Percentiles rank a stretch among this genome's conserved stretches.
Evolutionary conservation across 2,113 vertebrate genomes (phyloP).

Genomic region (Sinosuthora webbiana): DNA sequence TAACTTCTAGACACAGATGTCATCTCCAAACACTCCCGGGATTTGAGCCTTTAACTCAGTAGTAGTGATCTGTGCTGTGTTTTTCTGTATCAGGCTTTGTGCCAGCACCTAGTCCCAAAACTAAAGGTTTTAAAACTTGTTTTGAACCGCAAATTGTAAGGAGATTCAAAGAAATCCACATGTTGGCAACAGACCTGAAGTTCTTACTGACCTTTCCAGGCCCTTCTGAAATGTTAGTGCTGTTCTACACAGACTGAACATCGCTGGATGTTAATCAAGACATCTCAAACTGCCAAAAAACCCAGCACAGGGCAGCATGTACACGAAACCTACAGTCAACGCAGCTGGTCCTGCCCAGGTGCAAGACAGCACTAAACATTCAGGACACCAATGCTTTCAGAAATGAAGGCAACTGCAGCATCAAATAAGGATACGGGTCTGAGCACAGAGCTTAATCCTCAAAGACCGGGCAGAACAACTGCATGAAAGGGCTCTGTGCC

Average conservation of each 20-base stretch:
- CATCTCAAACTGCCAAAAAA: background rate
- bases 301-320: background rate
- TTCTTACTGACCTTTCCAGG: background rate
- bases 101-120: background rate
- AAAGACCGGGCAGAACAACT: background rate
- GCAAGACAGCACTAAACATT: background rate
- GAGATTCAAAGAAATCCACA: background rate
- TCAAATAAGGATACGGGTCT: background rate
- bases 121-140: background rate
- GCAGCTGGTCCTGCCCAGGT: background rate
- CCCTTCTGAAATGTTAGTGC: background rate
- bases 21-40: background rate
- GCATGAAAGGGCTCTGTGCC: background rate
- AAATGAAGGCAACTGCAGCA: background rate
- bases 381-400: background rate
- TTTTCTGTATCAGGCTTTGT: background rate
- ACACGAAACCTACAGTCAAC: rapidly evolving
- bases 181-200: background rate
- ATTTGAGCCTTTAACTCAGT: background rate
- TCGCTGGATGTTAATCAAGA: background rate
- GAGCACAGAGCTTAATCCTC: background rate
- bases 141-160: background rate
- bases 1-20: background rate
- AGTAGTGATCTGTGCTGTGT: background rate
- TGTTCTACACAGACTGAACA: rapidly evolving